Conservation (phyloP, 2,888 invertebrate species). For the Glaucopsyche alexis region DNA sequence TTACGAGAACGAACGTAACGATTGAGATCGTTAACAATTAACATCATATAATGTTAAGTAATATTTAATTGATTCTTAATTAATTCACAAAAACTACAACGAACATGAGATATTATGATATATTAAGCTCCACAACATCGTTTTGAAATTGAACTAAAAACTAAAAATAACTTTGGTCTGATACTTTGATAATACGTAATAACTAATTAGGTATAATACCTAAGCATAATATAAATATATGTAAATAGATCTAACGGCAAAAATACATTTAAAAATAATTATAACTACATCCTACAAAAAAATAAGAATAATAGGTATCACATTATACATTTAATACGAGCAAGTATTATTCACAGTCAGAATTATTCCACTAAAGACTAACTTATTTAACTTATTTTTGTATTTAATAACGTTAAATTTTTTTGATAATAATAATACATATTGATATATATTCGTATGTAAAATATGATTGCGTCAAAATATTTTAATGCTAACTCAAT, state of each 20-base stretch:
- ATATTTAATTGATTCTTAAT: constrained; percentile 10
- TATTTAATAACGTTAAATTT: too few species aligned
- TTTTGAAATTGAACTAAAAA: not conserved
- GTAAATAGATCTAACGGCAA: not conserved
- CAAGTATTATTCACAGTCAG: too few species aligned
- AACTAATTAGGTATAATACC: not conserved
- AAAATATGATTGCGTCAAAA: too few species aligned
- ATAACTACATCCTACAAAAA: too few species aligned
- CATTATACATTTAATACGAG: too few species aligned
- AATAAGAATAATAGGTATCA: too few species aligned
- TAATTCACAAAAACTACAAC: not conserved
- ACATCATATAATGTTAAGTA: not conserved
- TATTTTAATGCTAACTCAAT: too few species aligned
- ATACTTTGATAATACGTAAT: not conserved
- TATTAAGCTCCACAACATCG: not conserved
- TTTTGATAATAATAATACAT: too few species aligned
- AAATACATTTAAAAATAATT: too few species aligned
- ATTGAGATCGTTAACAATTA: constrained; percentile 7
- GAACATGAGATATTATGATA: not conserved
- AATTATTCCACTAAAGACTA: too few species aligned
- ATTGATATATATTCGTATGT: too few species aligned
- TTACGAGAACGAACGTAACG: not conserved
- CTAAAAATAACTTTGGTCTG: not conserved
- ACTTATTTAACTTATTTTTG: too few species aligned
- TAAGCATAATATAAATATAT: not conserved